Conservation (phyloP, 2,113 vertebrate genomes). For the Lucifuga dentata region DNA sequence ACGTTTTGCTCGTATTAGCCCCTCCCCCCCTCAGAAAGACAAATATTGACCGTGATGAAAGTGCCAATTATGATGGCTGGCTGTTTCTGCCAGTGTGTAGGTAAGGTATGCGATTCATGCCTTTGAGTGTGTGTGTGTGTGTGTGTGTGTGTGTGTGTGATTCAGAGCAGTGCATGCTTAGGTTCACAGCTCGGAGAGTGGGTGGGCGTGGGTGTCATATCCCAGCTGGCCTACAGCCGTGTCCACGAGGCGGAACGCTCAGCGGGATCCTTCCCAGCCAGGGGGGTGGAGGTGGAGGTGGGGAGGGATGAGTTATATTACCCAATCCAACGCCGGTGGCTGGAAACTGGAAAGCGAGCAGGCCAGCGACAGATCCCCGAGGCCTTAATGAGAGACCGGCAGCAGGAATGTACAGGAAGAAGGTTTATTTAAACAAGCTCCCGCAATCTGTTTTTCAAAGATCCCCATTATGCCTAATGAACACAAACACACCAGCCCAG, state of each 20-base stretch:
- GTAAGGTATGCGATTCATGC: neutral
- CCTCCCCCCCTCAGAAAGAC: constrained; percentile 51
- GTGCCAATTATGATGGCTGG: constrained; percentile 70
- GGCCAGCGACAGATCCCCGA: constrained; percentile 42
- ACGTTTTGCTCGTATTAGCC: constrained; percentile 65
- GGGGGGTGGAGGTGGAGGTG: no score
- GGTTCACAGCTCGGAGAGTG: constrained; percentile 47
- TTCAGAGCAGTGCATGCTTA: neutral
- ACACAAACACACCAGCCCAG: constrained; percentile 67
- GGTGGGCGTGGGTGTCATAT: constrained; percentile 16
- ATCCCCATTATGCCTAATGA: constrained; percentile 78
- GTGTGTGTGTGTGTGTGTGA: constrained; percentile 31
- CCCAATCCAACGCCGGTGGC: constrained; percentile 35
- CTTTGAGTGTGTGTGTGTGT: constrained; percentile 4
- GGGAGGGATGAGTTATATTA: constrained; percentile 20
- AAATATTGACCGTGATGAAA: constrained; percentile 81
- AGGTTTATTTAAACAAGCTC: constrained; percentile 80
- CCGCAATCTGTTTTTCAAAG: constrained; percentile 79
- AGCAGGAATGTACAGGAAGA: constrained; percentile 71
- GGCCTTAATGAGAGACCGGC: constrained; percentile 75
- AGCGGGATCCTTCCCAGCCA: constrained; percentile 25
- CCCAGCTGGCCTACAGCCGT: constrained; percentile 50
- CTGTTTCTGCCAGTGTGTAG: constrained; percentile 47
- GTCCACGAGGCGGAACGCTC: constrained; percentile 12
- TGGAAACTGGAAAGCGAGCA: constrained; percentile 74